These are phyloP conservation scores for Tethea ocularis DNA, from an alignment of 2,888 invertebrate genomes.

Conservation along the genomic window DNA sequence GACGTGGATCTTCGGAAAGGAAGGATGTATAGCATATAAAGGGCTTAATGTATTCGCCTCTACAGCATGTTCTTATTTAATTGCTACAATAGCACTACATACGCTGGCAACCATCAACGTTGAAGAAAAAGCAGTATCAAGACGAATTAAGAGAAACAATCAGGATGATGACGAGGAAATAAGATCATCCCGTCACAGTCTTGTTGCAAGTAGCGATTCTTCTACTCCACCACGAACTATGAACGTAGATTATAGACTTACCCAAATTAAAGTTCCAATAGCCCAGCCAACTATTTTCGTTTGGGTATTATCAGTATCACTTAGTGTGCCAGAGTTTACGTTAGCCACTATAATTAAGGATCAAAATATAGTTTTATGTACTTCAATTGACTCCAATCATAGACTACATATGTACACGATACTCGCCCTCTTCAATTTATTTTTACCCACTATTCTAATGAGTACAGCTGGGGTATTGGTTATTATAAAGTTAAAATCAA, in stretches of 20 bases:
- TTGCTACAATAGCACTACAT: slow-evolving; percentile 83
- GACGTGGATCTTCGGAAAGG: slow-evolving; percentile 79
- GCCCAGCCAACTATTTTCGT: slow-evolving; percentile 81
- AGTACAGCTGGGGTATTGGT: slow-evolving; percentile 53
- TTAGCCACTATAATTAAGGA: slow-evolving; percentile 77
- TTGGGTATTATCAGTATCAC: slow-evolving; percentile 83
- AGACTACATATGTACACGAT: slow-evolving; percentile 69
- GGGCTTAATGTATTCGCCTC: slow-evolving; percentile 82
- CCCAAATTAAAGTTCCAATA: slow-evolving; percentile 72
- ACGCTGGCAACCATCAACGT: slow-evolving; percentile 81
- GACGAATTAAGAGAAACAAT: slow-evolving; percentile 57
- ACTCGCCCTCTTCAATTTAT: slow-evolving; percentile 67
- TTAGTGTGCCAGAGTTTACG: slow-evolving; percentile 84
- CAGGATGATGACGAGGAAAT: slow-evolving; percentile 73
- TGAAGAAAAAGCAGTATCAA: slow-evolving; percentile 65
- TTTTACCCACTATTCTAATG: slow-evolving; percentile 67
- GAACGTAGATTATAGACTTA: slow-evolving; percentile 80
- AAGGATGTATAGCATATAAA: slow-evolving; percentile 79
- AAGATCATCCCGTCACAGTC: slow-evolving; percentile 74
- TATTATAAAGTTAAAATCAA: slow-evolving; percentile 59
- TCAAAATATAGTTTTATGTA: slow-evolving; percentile 69
- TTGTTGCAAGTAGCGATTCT: slow-evolving; percentile 75
- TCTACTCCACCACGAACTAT: slow-evolving; percentile 78
- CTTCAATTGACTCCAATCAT: slow-evolving; percentile 78
- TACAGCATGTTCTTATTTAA: slow-evolving; percentile 82